Evolutionary conservation across 1,140 invertebrate genomes (phyloP).

Genomic region (Triops cancriformis): DNA sequence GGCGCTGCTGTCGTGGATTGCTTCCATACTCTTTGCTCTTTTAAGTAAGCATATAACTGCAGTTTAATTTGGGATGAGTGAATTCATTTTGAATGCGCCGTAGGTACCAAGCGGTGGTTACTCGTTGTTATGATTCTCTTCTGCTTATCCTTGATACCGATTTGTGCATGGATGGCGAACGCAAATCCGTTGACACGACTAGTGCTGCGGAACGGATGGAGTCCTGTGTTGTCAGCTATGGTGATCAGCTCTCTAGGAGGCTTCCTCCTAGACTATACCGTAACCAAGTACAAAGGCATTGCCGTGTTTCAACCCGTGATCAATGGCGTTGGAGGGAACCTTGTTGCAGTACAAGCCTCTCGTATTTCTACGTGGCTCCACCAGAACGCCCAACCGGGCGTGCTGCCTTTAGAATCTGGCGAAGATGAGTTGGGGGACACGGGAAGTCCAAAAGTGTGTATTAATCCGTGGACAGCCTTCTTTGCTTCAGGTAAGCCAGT

Average conservation of each 20-base stretch:
- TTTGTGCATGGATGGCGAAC: slow-evolving; percentile 68
- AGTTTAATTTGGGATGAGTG: neutral
- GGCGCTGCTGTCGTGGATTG: slow-evolving; percentile 68
- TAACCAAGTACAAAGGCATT: slow-evolving; percentile 67
- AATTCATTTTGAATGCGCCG: slow-evolving; percentile 29
- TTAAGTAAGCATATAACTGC: slow-evolving; percentile 44
- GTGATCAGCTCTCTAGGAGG: slow-evolving; percentile 62
- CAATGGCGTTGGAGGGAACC: slow-evolving; percentile 86
- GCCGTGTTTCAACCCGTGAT: slow-evolving; percentile 80
- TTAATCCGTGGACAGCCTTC: slow-evolving; percentile 71
- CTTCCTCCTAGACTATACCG: slow-evolving; percentile 69
- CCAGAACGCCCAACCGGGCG: slow-evolving; percentile 51
- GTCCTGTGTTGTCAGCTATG: slow-evolving; percentile 75
- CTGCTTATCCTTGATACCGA: slow-evolving; percentile 60
- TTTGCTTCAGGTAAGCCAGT: slow-evolving; percentile 60
- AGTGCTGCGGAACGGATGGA: slow-evolving; percentile 72
- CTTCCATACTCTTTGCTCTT: slow-evolving; percentile 56
- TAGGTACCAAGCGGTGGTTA: slow-evolving; percentile 49
- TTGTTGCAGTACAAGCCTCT: slow-evolving; percentile 88
- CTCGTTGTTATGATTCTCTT: slow-evolving; percentile 53
- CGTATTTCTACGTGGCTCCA: slow-evolving; percentile 81
- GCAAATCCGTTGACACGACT: slow-evolving; percentile 65
- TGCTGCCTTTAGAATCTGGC: slow-evolving; percentile 59
- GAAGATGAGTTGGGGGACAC: slow-evolving; percentile 20
- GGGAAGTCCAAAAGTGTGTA: slow-evolving; percentile 46